Percentiles rank a stretch among this genome's conserved stretches.
Conservation (phyloP, 1,140 invertebrate genomes). For the Drosophila prosaltans region DNA sequence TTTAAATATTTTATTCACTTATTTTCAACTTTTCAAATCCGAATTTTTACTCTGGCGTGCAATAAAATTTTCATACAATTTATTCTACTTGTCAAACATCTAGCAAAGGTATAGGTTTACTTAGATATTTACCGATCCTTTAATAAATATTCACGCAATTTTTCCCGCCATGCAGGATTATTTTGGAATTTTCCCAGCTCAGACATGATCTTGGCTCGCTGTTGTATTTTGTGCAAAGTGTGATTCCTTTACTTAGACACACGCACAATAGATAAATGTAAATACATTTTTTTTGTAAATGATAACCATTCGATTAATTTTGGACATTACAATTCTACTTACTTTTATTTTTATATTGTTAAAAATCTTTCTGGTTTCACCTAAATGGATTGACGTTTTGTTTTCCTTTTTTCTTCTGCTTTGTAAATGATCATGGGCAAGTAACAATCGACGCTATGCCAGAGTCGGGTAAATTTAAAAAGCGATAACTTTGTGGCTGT, state of each 20-base stretch:
- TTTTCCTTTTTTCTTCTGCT: not conserved
- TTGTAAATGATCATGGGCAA: not conserved
- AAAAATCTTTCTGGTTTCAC: not conserved
- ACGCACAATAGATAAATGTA: not conserved
- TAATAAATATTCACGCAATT: constrained; percentile 63
- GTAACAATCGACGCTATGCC: not conserved
- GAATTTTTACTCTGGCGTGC: not conserved
- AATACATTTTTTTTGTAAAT: not conserved
- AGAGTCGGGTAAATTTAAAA: too few relatives aligned
- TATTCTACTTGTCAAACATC: constrained; percentile 2
- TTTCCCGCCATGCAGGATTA: constrained; percentile 66
- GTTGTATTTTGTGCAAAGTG: not conserved
- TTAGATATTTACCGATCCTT: constrained; percentile 75
- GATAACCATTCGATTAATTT: not conserved
- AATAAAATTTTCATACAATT: not conserved
- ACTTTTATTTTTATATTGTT: not conserved
- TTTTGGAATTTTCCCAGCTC: constrained; percentile 75
- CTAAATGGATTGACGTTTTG: not conserved
- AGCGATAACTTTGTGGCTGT: too few relatives aligned
- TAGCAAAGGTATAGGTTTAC: constrained; percentile 8
- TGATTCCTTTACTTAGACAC: not conserved
- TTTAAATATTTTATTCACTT: not conserved
- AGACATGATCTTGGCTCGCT: constrained; percentile 47
- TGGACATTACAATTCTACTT: not conserved
- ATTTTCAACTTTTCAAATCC: not conserved